Evolutionary conservation across 2,888 invertebrate species (phyloP).

Genomic region (Elegia similella): DNA sequence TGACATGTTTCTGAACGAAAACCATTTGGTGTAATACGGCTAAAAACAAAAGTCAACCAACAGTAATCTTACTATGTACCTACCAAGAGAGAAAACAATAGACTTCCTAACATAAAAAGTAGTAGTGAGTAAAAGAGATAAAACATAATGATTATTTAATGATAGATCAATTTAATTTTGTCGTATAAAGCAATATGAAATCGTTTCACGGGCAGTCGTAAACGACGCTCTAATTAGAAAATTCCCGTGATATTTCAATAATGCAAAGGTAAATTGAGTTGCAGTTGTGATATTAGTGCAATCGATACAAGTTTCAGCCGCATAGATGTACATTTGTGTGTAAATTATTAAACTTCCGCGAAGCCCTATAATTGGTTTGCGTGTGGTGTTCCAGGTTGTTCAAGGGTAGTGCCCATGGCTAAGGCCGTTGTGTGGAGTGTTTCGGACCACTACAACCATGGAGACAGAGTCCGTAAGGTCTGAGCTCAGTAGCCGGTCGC

Average conservation of each 20-base stretch:
- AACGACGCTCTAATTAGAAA: slow-evolving; percentile 61
- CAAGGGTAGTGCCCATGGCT: slow-evolving; percentile 60
- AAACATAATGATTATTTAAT: slow-evolving; percentile 27
- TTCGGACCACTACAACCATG: slow-evolving; percentile 79
- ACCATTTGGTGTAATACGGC: slow-evolving; percentile 27
- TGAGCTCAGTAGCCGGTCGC: slow-evolving; percentile 92
- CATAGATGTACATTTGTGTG: neutral
- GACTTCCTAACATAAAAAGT: no score
- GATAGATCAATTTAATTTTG: slow-evolving; percentile 28
- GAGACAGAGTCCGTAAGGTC: slow-evolving; percentile 97
- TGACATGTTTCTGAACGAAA: slow-evolving; percentile 44
- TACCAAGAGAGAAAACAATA: slow-evolving; percentile 27
- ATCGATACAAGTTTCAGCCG: slow-evolving; percentile 8
- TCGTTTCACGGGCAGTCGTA: slow-evolving; percentile 53
- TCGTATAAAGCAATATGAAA: slow-evolving; percentile 49
- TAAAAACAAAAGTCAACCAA: slow-evolving; percentile 26
- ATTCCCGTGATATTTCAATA: slow-evolving; percentile 49
- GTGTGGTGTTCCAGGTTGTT: slow-evolving; percentile 54
- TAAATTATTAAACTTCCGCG: slow-evolving; percentile 44
- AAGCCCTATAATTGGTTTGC: slow-evolving; percentile 61
- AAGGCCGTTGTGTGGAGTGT: slow-evolving; percentile 37
- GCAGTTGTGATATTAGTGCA: slow-evolving; percentile 21
- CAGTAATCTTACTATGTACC: neutral
- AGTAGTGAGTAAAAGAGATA: slow-evolving; percentile 27
- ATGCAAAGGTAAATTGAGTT: slow-evolving; percentile 54